Base-by-base conservation (phyloP, 2,797 vertebrate species). In the Pseudotriccus pelzelni region DNA sequence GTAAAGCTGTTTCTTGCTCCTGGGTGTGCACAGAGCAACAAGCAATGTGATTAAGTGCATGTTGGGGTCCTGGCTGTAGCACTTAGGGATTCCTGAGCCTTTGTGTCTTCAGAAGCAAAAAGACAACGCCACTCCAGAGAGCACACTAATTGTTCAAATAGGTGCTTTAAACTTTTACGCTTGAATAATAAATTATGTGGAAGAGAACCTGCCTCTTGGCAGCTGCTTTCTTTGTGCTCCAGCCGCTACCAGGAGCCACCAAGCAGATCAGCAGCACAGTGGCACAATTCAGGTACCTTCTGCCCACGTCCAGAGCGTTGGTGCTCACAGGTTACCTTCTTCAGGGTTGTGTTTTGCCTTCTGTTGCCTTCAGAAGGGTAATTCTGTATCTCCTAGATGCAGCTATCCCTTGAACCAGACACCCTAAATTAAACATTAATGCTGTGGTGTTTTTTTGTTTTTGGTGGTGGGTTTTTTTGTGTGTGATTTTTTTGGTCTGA, bases 131-230 rank as follows among this genome's bases (percentile, higher is more conserved):
- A 7, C 89, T 78, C 60, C 14, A 17, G 63, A 89, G 91, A 93
- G 23, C 73, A 56, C 5, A 3, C 74, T 84, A 92, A 87, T 88
- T 96, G 93, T 82, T 89, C 60, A 81, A 87, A 89, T 58, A 83
- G 73, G 41, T 46, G 12, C 60, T 34, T 92, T 87, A 78, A 91
- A 66, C 70, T 72, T 97, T 81, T 83, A 72, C 18, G 25, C 63
- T 68, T 55, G 75, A 78, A 58, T 79, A 67, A 52, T 84, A 83
- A 88, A 60, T 84, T 30, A 24, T 2, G 24, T 49, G 24, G 27
- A 66, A n/a, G 43, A 21, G 17, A 84, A 69, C 62, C 43, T 82
- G 46, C 56, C 43, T 87, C 36, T 83, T 75, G 43, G 60, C 32
- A 49, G 46, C 12, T n/a, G 20, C n/a, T 64, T 88, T 76, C 25